Base-by-base conservation (phyloP, 2,113 vertebrate species). In the Prionailurus bengalensis region DNA sequence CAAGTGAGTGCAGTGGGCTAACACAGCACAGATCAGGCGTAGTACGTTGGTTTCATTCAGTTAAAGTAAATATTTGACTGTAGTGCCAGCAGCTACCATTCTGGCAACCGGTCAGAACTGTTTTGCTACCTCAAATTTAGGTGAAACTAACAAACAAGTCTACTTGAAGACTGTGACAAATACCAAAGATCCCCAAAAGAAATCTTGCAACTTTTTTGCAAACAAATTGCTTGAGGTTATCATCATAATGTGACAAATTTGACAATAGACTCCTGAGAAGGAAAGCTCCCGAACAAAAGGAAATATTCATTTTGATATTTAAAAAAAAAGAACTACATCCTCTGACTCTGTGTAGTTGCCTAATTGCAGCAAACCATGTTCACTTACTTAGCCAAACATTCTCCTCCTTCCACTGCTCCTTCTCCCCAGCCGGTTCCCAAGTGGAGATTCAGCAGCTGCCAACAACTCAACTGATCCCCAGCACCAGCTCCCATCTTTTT, bases 41-140 rank as follows among this genome's bases (percentile, higher is more conserved):
- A 11, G 0, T 10, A 4, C 8, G 27, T 36, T 74, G 19, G 4
- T 31, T 92, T 79, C 48, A 39, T 48, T 61, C 29, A 45, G 29
- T 51, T 76, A 74, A 13, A 90, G 51, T 31, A 89, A 94, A 61
- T 51, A 29, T 86, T 83, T 82, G 19, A 3, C 42, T 97, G 45
- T 36, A 70, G 27, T 31, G 51, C 89, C 42, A 82, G 12, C 19
- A 91, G 55, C 39, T 71, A 48, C 58, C 48, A 58, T n/a, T 76
- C 45, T 45, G 48, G 14, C 68, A 87, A 78, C n/a, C 53, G 88
- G 8, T 74, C 36, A 94, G 84, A 89, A 93, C 61, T 74, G 25
- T 7, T 86, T 87, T 94, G 45, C 73, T 89, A 58, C 31, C 63
- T 74, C 87, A 86, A 96, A 58, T 94, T 82, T n/a, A 61, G 29